Conservation (phyloP, 2,113 vertebrate genomes). For the Neodon shergylaensis region DNA sequence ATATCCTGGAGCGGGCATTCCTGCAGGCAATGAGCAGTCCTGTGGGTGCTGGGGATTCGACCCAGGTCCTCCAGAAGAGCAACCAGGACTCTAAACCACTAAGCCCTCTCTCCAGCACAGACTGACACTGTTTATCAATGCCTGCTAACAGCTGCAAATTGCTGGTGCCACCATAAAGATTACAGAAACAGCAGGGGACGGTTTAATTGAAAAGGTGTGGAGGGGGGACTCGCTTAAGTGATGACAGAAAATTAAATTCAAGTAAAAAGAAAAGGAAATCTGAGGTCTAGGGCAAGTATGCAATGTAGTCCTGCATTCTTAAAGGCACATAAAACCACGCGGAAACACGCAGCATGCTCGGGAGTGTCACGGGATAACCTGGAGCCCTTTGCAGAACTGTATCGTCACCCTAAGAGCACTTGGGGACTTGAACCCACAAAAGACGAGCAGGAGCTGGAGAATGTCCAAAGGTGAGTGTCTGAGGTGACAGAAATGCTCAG, state of each 20-base stretch:
- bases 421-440: conserved; percentile 31
- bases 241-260: background rate
- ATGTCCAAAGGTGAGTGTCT: background rate
- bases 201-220: conserved; percentile 16
- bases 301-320: background rate
- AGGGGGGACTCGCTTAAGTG: background rate
- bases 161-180: background rate
- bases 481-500: background rate
- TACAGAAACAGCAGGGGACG: background rate
- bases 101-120: background rate
- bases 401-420: background rate
- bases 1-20: background rate
- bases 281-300: background rate
- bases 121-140: conserved; percentile 11
- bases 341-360: background rate
- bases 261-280: background rate
- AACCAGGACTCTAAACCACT: background rate
- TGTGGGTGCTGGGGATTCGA: background rate
- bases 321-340: background rate
- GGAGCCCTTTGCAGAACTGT: background rate
- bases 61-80: background rate
- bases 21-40: background rate
- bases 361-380: background rate
- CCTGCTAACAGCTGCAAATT: background rate
- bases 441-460: background rate